Evolutionary conservation across 2,797 vertebrate genomes (phyloP).

Genomic region (Odontamblyopus rebecca): DNA sequence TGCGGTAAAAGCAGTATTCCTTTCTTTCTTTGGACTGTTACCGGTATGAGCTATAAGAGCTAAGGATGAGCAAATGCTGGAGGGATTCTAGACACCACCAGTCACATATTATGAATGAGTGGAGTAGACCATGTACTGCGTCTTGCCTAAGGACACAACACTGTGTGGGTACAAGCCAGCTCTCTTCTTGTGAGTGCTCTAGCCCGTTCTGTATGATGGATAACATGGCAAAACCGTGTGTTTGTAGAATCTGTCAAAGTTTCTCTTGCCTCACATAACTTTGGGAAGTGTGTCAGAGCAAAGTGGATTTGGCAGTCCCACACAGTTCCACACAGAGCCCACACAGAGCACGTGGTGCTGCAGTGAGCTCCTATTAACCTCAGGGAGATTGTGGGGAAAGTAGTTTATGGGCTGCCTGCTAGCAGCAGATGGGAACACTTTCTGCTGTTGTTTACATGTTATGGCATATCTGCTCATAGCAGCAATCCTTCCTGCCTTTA

Average conservation of each 20-base stretch:
- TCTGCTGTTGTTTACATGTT: constrained; percentile 68
- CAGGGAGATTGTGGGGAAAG: constrained; percentile 65
- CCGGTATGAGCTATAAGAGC: not conserved
- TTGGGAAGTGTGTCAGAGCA: constrained; percentile 42
- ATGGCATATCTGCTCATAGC: constrained; percentile 62
- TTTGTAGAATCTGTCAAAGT: not conserved
- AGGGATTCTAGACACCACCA: not conserved
- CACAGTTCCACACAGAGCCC: constrained; percentile 8
- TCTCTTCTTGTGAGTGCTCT: not conserved
- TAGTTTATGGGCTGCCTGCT: constrained; percentile 58
- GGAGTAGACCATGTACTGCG: not conserved
- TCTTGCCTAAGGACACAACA: not conserved
- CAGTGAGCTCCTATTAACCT: constrained; percentile 65
- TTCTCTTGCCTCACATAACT: constrained; percentile 12
- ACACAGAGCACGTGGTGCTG: constrained; percentile 42
- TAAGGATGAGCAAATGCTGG: not conserved
- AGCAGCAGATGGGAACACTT: constrained; percentile 75
- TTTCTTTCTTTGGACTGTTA: not conserved
- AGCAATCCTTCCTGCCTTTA: constrained; percentile 46
- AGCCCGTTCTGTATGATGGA: not conserved
- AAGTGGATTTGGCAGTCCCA: constrained; percentile 53
- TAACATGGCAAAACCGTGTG: not conserved
- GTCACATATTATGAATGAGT: not conserved
- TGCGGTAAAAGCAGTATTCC: not conserved
- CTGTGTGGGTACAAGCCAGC: not conserved